Base-by-base conservation (phyloP, 2,888 invertebrate species). In the Hemicrepidius hirtus region DNA sequence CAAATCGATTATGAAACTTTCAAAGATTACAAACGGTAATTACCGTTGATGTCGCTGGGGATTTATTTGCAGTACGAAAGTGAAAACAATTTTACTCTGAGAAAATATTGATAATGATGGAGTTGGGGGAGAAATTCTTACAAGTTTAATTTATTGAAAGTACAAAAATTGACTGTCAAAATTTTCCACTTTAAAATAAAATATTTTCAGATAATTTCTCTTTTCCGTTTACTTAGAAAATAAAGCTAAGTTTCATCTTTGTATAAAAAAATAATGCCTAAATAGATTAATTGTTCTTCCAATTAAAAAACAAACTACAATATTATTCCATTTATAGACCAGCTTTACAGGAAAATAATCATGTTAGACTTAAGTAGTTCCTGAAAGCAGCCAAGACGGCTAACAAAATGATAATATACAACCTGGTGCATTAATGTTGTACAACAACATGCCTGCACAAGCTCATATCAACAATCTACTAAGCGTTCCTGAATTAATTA, bases 401-500 rank as follows among this genome's bases (percentile, higher is more conserved):
- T 10, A 57, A 37, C 57, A 35, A 37, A 32, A 57, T 37, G 57
- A 13, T 57, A 57, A 57, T 37, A 40, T 13, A 37, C 12, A 37
- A 57, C 20, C 20, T 20, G 37, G 4, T 57, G 57, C 12, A 32
- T 57, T 57, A 40, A 57, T 57, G 57, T 37, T 57, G 12, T 53
- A 57, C 57, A 37, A 57, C 57, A 37, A 57, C 37, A 37, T 57
- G 18, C 35, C 10, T 37, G 10, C 57, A 57, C 57, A 57, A 57
- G 57, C 57, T 57, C 37, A 57, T 57, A 57, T 57, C 37, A 37
- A n/a, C 57, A 32, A 37, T 57, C 57, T 57, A 57, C 9, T 16
- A 20, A 57, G 57, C 35, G 57, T 13, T 57, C 4, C 16, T 20
- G 28, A 32, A 37, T 20, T 57, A 57, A 37, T 32, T 57, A 37